phyloP scores from a whole-genome alignment of 1,140 invertebrate genomes.

The Pachypeltis micranthus region DNA sequence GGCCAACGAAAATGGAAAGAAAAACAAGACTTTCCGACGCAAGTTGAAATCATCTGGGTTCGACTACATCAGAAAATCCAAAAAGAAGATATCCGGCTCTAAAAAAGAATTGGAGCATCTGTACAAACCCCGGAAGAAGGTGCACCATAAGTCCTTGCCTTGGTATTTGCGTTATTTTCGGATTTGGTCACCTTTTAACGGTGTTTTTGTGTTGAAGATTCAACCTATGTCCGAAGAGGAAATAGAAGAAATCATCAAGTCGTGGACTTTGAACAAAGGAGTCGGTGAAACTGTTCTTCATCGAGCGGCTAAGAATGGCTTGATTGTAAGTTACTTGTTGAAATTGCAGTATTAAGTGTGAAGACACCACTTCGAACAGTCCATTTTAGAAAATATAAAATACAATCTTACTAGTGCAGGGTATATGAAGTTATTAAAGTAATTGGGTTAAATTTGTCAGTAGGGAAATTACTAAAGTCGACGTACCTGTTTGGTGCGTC shows the following conservation, averaged over 20 bases:
- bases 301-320: slow-evolving; percentile 73
- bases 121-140: slow-evolving; percentile 37
- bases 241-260: slow-evolving; percentile 73
- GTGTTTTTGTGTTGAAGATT: slow-evolving; percentile 16
- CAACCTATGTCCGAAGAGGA: slow-evolving; percentile 47
- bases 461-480: too few species aligned
- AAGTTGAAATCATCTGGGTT: slow-evolving; percentile 60
- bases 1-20: slow-evolving; percentile 35
- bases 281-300: slow-evolving; percentile 85
- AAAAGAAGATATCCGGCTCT: slow-evolving; percentile 50
- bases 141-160: slow-evolving; percentile 25
- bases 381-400: too few species aligned
- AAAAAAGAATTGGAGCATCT: slow-evolving; percentile 35
- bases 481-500: too few species aligned
- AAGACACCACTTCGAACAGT: too few species aligned
- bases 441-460: too few species aligned
- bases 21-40: slow-evolving; percentile 41
- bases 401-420: too few species aligned
- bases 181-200: neutral
- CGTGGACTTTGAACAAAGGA: slow-evolving; percentile 85
- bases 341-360: neutral
- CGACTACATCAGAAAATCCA: slow-evolving; percentile 70
- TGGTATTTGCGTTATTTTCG: too few species aligned
- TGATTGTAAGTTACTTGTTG: slow-evolving; percentile 50
- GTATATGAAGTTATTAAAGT: too few species aligned